Conservation (phyloP, 2,797 vertebrate species). For the Danio kyathit region DNA sequence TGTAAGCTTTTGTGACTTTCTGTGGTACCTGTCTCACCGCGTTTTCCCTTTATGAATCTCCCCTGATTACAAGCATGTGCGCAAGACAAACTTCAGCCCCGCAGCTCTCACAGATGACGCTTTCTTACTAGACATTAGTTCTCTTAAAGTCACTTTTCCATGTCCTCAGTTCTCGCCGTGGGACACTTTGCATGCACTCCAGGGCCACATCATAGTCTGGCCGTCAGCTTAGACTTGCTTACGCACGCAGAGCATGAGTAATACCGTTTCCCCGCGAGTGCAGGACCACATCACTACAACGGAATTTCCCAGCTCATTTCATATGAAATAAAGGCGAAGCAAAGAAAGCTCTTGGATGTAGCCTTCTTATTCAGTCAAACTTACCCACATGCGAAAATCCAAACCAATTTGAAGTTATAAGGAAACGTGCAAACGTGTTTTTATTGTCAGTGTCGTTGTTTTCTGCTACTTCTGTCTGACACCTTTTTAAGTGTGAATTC, state of each 20-base stretch:
- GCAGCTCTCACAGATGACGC: slow-evolving; percentile 12
- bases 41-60: neutral
- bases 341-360: slow-evolving; percentile 33
- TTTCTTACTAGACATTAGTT: slow-evolving; percentile 38
- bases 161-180: slow-evolving; percentile 33
- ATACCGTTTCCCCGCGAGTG: slow-evolving; percentile 57
- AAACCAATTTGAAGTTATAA: neutral
- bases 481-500: neutral
- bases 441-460: slow-evolving; percentile 5
- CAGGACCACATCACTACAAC: slow-evolving; percentile 67
- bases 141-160: slow-evolving; percentile 52
- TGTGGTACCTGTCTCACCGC: slow-evolving; percentile 34
- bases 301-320: slow-evolving; percentile 68
- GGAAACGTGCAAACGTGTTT: slow-evolving; percentile 18
- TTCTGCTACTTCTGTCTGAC: neutral
- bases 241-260: slow-evolving; percentile 59
- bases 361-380: slow-evolving; percentile 11
- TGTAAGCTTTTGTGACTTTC: slow-evolving; percentile 9
- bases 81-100: neutral
- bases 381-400: slow-evolving; percentile 1
- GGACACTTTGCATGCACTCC: slow-evolving; percentile 47
- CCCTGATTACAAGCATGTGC: slow-evolving; percentile 37
- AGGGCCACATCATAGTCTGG: slow-evolving; percentile 49
- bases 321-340: slow-evolving; percentile 53
- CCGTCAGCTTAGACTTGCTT: slow-evolving; percentile 53